A percentile compares a stretch with the other conserved stretches of the same genome.
phyloP scores from a whole-genome alignment of 2,888 invertebrate genomes.

The Arctia plantaginis region DNA sequence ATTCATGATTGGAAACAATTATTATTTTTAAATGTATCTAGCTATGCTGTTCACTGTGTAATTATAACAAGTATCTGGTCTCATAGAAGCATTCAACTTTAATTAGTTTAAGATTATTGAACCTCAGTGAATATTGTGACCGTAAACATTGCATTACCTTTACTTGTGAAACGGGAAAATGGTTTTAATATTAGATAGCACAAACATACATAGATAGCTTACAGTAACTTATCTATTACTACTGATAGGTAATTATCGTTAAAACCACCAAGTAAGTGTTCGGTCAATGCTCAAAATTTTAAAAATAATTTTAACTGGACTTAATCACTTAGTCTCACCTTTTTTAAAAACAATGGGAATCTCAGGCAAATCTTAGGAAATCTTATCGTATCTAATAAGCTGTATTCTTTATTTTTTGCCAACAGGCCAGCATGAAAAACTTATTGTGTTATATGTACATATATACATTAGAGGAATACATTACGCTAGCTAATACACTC shows the following conservation, averaged over 20 bases:
- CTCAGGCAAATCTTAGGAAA: background rate
- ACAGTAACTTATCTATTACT: background rate
- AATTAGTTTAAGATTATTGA: background rate
- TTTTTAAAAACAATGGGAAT: background rate
- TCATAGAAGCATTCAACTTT: background rate
- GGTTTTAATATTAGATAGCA: background rate
- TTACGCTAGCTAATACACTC: no score
- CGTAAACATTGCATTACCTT: background rate
- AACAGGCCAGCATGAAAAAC: no score
- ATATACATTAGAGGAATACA: no score
- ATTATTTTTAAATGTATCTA: constrained; percentile 17
- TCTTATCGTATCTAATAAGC: background rate
- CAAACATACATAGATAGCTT: background rate
- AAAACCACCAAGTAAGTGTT: background rate
- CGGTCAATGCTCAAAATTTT: background rate
- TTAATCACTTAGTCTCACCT: background rate
- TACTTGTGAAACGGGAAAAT: background rate
- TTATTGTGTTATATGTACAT: no score
- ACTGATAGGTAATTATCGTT: background rate
- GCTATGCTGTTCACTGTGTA: constrained; percentile 2
- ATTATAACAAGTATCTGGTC: background rate
- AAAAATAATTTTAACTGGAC: background rate
- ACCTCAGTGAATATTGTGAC: background rate
- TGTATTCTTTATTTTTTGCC: background rate
- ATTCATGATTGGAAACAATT: constrained; percentile 16